Evolutionary conservation across 2,797 vertebrate genomes (phyloP), one percentile per base, ranked within the genome.

Genomic region (Rhabdomys pumilio): DNA sequence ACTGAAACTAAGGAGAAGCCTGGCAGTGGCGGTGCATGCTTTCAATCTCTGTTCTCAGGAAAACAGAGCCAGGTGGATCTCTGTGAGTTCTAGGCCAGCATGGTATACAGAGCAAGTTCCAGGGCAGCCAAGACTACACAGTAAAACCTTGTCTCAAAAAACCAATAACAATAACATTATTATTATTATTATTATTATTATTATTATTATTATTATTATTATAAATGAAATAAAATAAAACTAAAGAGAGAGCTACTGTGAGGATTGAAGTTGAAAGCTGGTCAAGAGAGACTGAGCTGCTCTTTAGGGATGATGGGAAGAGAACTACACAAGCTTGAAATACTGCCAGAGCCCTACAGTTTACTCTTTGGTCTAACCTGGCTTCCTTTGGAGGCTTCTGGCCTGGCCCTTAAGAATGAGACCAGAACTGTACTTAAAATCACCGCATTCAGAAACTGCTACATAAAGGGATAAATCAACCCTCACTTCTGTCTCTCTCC

Each of bases 391-490:
- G 75, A 80, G 31, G 38, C 87, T 92, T 89, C 44, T 75, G 31
- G 10, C 47, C 84, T 20, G 82, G 50, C 2, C 77, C 44, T 15
- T 34, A 87, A 76, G 19, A 93, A 87, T 73, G 65, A 69, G n/a
- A n/a, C n/a, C 53, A 55, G 59, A 47, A 9, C n/a, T 91, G 38
- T 85, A 81, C 86, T 93, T 24, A 82, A 90, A 92, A 82, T 83
- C 81, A 92, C 38, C 29, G 41, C 11, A 31, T 14, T 95, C 26
- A 90, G 82, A 96, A 73, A 17, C 47, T 20, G 47, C n/a, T 72
- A 50, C 6, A 82, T 85, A 61, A n/a, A n/a, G 53, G 6, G 92
- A 76, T 88, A 92, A 92, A 41, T 93, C 81, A 93, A 76, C 34
- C 57, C 80, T 69, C 80, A 38, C 22, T 24, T 88, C 59, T n/a